A percentile compares a stretch with the other conserved stretches of the same genome.
Evolutionary conservation across 64 coral and sea anemone genomes (phyloP).

Genomic region (Orbicella faveolata): DNA sequence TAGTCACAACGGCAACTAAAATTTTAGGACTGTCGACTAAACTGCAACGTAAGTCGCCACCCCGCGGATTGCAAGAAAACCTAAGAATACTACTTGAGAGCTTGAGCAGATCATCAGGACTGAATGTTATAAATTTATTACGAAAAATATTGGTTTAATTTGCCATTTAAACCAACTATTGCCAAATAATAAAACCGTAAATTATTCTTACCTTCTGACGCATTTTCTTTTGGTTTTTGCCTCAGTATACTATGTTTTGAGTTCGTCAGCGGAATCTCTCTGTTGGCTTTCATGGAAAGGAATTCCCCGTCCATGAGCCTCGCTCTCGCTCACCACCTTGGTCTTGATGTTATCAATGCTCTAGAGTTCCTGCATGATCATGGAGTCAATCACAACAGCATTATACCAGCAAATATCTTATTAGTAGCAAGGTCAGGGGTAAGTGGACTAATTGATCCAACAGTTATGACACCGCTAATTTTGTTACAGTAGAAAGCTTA

Average conservation of each 20-base stretch:
- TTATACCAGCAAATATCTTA: conserved; percentile 7
- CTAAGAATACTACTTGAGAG: too few relatives aligned
- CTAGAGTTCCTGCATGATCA: neutral
- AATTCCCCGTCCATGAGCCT: neutral
- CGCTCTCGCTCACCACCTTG: neutral
- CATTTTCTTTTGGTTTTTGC: neutral
- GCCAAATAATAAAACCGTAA: too few relatives aligned
- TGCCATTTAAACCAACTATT: too few relatives aligned
- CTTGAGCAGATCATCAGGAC: too few relatives aligned
- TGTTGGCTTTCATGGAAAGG: neutral
- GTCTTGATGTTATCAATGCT: neutral
- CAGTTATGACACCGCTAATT: neutral
- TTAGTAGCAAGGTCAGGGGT: neutral
- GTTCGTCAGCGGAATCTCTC: neutral
- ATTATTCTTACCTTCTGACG: neutral
- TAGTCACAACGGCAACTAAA: too few relatives aligned
- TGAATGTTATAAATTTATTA: too few relatives aligned
- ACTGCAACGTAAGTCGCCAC: too few relatives aligned
- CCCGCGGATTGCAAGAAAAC: too few relatives aligned
- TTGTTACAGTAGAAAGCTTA: neutral
- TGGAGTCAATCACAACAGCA: neutral
- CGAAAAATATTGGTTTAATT: too few relatives aligned
- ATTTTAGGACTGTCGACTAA: too few relatives aligned
- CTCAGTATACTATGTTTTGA: neutral
- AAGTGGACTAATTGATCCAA: neutral